Conservation (phyloP, 2,797 vertebrate species). For the Moxostoma hubbsi region DNA sequence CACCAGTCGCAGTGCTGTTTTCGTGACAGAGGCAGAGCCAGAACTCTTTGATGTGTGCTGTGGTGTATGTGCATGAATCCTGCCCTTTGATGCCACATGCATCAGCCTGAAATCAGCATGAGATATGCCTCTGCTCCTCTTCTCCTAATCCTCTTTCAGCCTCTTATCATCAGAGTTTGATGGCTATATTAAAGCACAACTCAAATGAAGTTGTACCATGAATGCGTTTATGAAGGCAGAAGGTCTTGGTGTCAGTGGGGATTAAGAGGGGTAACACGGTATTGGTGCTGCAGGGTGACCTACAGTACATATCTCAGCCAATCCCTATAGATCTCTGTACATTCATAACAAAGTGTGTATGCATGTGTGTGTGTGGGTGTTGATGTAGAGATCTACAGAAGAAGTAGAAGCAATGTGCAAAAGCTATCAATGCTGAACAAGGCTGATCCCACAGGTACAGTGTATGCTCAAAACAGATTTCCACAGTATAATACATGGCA, state of each 20-base stretch:
- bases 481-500: too few species aligned
- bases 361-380: too few species aligned
- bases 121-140: conserved; percentile 17
- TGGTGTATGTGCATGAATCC: conserved; percentile 8
- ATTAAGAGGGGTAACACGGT: neutral
- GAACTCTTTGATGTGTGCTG: conserved; percentile 45
- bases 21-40: neutral
- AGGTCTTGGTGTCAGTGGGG: neutral
- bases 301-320: conserved; percentile 32
- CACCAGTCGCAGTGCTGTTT: conserved; percentile 47
- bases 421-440: too few species aligned
- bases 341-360: too few species aligned
- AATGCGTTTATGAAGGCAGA: conserved; percentile 9
- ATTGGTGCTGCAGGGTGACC: conserved; percentile 33
- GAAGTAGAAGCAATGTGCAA: too few species aligned
- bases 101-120: conserved; percentile 19
- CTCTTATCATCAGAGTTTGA: conserved; percentile 21
- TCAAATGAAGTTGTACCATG: conserved; percentile 24
- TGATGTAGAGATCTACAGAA: too few species aligned
- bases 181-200: conserved; percentile 24
- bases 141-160: neutral
- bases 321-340: conserved; percentile 28
- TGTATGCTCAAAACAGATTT: too few species aligned
- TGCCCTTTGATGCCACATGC: conserved; percentile 30
- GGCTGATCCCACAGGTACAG: too few species aligned